A percentile compares a stretch with the other conserved stretches of the same genome.
phyloP scores from a whole-genome alignment of 2,113 vertebrate genomes.

The Rhinolophus ferrumequinum region DNA sequence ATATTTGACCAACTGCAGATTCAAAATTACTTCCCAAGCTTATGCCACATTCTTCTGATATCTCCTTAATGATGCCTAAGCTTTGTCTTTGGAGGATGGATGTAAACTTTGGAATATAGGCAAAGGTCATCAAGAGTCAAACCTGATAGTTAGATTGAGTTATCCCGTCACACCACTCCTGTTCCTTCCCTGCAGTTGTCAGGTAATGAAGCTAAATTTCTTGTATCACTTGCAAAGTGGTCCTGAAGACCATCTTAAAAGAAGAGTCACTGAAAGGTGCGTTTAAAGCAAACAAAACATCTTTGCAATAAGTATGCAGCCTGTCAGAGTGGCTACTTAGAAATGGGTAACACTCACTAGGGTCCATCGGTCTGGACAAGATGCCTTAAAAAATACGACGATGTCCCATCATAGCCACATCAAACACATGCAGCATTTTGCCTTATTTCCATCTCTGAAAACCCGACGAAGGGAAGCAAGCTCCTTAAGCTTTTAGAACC shows the following conservation, averaged over 20 bases:
- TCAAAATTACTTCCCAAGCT: not conserved
- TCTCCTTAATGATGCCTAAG: not conserved
- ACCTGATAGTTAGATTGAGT: not conserved
- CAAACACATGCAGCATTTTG: not conserved
- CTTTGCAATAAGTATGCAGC: not conserved
- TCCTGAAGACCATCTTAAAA: not conserved
- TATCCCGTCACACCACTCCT: not conserved
- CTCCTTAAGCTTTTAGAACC: not conserved
- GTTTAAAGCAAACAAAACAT: not conserved
- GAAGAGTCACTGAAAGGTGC: not conserved
- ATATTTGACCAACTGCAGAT: not conserved
- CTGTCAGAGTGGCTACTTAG: not conserved
- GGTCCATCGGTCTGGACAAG: not conserved
- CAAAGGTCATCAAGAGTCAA: not conserved
- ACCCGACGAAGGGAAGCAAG: not conserved
- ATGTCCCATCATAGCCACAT: not conserved
- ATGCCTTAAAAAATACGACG: not conserved
- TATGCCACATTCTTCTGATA: not conserved
- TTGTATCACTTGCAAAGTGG: not conserved
- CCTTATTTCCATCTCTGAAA: not conserved
- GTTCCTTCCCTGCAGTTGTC: not conserved
- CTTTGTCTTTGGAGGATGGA: not conserved
- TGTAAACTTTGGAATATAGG: not conserved
- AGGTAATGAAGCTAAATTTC: not conserved
- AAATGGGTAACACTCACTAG: not conserved